These are phyloP conservation scores for Mugil cephalus DNA, from an alignment of 2,113 vertebrate species.

Conservation along the genomic window DNA sequence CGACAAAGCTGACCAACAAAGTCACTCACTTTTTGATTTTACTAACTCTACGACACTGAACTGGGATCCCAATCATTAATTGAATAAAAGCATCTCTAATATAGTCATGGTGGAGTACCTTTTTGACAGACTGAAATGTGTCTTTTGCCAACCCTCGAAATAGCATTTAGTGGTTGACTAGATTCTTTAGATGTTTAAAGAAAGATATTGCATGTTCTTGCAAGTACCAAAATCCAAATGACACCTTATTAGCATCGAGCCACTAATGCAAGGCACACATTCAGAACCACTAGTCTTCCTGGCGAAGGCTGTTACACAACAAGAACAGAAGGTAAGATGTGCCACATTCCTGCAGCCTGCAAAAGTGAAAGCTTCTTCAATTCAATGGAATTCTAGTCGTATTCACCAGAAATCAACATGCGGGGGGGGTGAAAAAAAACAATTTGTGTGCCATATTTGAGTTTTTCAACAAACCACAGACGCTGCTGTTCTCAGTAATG, in stretches of 20 bases:
- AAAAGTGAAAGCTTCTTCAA: slow-evolving; percentile 66
- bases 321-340: slow-evolving; percentile 52
- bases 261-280: slow-evolving; percentile 10
- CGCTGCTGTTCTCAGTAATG: not conserved
- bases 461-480: slow-evolving; percentile 1
- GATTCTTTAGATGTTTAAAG: no score
- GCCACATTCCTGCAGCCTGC: slow-evolving; percentile 72
- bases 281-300: slow-evolving; percentile 17
- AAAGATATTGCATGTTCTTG: not conserved
- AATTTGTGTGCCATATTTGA: not conserved
- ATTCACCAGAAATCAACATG: no score
- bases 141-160: no score
- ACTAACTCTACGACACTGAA: no score
- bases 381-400: not conserved
- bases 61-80: no score
- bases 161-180: no score
- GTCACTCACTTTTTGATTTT: no score
- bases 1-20: no score
- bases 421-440: not conserved
- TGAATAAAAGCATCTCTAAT: no score
- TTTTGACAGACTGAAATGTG: no score
- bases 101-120: no score
- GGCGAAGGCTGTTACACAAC: slow-evolving; percentile 61
- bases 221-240: not conserved
- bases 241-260: not conserved